Evolutionary conservation across 2,888 invertebrate species (phyloP).

Genomic region (Pachymerium ferrugineum): DNA sequence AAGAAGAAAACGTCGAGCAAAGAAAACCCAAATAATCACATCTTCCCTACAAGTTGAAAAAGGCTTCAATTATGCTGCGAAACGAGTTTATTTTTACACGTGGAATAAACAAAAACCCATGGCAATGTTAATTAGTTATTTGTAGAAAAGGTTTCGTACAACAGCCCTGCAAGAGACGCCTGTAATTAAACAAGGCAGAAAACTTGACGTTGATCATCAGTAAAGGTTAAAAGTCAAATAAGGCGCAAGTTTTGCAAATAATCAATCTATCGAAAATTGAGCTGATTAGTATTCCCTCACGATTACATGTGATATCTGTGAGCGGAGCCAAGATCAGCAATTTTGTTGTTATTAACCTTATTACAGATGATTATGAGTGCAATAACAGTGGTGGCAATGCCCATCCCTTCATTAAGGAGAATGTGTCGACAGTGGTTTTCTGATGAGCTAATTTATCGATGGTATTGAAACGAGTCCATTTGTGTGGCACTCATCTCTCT

Average conservation of each 20-base stretch:
- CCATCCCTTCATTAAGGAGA: constrained; percentile 6
- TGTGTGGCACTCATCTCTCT: neutral
- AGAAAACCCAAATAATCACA: no score
- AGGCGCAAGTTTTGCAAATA: neutral
- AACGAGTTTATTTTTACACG: no score
- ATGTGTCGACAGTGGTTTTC: neutral
- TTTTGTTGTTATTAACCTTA: constrained; percentile 22
- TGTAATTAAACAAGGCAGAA: no score
- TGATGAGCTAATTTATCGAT: constrained; percentile 11
- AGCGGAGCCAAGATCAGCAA: neutral
- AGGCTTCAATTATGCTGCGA: no score
- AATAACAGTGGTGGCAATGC: neutral
- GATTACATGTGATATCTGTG: neutral
- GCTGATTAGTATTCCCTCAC: neutral
- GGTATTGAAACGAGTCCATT: constrained; percentile 22
- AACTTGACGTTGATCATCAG: neutral
- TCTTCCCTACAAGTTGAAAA: neutral
- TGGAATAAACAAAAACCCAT: neutral
- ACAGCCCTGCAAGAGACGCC: no score
- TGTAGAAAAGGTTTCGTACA: neutral
- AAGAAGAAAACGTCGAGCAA: no score
- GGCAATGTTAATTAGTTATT: neutral
- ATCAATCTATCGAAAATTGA: neutral
- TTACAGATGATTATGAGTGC: constrained; percentile 12
- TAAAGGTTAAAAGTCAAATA: neutral